Conservation (phyloP, 2,113 vertebrate genomes). For the Mustela nigripes region DNA sequence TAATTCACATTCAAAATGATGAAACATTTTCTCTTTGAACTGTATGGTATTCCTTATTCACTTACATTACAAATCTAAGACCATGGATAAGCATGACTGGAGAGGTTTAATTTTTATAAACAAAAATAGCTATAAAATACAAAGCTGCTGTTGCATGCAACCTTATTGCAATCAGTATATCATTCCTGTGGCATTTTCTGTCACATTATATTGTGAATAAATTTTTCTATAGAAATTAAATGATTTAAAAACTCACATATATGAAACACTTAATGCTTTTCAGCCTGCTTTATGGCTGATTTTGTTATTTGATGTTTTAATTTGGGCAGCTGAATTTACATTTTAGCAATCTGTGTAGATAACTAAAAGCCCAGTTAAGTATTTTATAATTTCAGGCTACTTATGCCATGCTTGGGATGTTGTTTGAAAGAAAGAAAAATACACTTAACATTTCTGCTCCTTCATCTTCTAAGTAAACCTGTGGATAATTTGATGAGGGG, state of each 20-base stretch:
- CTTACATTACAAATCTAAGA: constrained; percentile 87
- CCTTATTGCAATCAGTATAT: constrained; percentile 91
- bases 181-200: constrained; percentile 89
- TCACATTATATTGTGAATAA: constrained; percentile 93
- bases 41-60: constrained; percentile 88
- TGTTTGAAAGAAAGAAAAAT: constrained; percentile 87
- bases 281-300: constrained; percentile 91
- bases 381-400: constrained; percentile 89
- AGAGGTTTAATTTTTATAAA: constrained; percentile 91
- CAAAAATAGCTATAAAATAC: constrained; percentile 91
- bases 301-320: constrained; percentile 90
- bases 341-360: constrained; percentile 86
- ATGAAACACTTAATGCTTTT: constrained; percentile 90
- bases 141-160: constrained; percentile 93
- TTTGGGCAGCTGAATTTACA: constrained; percentile 88
- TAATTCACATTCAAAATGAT: constrained; percentile 86
- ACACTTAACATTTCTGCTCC: constrained; percentile 86
- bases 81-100: constrained; percentile 90
- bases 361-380: constrained; percentile 87
- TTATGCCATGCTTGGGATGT: constrained; percentile 85
- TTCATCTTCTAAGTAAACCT: constrained; percentile 89
- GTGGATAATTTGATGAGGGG: constrained; percentile 87
- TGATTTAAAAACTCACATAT: constrained; percentile 90
- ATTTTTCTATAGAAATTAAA: constrained; percentile 95
- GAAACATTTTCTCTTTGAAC: constrained; percentile 87